Percentiles rank a stretch among this genome's conserved stretches.
Conservation (phyloP, 1,140 invertebrate species). For the Drosophila sp. region DNA sequence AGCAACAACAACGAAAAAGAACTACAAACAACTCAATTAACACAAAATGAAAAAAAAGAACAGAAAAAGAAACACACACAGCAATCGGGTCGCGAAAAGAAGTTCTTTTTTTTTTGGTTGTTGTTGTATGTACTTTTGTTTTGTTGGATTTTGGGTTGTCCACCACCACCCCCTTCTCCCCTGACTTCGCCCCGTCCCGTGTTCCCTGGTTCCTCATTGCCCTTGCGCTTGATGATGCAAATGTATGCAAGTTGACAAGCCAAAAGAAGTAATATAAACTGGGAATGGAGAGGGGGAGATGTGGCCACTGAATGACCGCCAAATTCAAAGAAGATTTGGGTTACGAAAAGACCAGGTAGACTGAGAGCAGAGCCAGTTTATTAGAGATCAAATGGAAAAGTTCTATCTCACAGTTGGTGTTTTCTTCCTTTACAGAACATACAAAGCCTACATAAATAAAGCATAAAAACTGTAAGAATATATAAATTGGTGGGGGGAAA, state of each 20-base stretch:
- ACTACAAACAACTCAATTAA: constrained; percentile 71
- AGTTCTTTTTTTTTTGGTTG: constrained; percentile 30
- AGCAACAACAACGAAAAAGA: constrained; percentile 47
- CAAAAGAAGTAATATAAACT: neutral
- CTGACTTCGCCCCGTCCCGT: neutral
- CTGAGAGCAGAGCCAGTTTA: no score
- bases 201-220: constrained; percentile 17
- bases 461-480: neutral
- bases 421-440: neutral
- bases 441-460: neutral
- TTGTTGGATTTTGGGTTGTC: constrained; percentile 14
- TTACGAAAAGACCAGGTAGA: neutral
- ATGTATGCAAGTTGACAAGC: constrained; percentile 29
- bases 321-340: neutral
- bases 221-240: constrained; percentile 31
- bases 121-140: constrained; percentile 6
- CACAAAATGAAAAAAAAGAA: constrained; percentile 43
- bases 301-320: neutral
- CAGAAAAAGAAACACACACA: constrained; percentile 6
- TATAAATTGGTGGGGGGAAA: neutral
- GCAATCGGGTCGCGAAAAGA: constrained; percentile 42
- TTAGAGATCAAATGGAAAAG: neutral
- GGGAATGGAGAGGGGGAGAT: neutral
- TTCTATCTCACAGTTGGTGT: no score
- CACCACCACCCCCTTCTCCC: constrained; percentile 34